Percentiles rank a stretch among this genome's conserved stretches.
These are phyloP conservation scores for Idaea biselata DNA, from an alignment of 2,888 invertebrate species.

Conservation along the genomic window DNA sequence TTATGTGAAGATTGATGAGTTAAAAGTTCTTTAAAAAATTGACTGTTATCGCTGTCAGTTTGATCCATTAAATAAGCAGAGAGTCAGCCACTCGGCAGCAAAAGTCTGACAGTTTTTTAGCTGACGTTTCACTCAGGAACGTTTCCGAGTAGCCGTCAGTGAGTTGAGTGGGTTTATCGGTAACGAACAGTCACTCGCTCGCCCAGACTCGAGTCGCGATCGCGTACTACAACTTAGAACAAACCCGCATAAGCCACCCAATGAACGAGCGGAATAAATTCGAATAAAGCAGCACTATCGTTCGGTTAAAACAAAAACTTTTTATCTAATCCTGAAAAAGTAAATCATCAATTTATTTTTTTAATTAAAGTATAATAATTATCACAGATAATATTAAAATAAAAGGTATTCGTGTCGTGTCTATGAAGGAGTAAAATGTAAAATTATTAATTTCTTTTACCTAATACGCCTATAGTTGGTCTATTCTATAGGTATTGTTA, in stretches of 20 bases:
- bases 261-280: constrained; percentile 33
- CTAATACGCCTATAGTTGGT: constrained; percentile 26
- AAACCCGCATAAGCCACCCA: constrained; percentile 27
- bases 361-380: constrained; percentile 70
- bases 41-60: too few species aligned
- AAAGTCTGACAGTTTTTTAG: too few species aligned
- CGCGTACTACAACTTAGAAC: constrained; percentile 12
- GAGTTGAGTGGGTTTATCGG: constrained; percentile 5
- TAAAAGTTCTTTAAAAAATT: too few species aligned
- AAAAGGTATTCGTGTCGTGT: constrained; percentile 55
- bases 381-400: constrained; percentile 77
- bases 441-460: constrained; percentile 38
- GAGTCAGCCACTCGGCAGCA: too few species aligned
- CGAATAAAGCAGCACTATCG: constrained; percentile 32
- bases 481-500: constrained; percentile 3
- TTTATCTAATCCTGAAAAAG: constrained; percentile 34
- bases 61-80: too few species aligned
- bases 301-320: constrained; percentile 24
- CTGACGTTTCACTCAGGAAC: too few species aligned
- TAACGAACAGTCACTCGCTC: constrained; percentile 13
- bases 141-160: too few species aligned
- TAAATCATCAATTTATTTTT: constrained; percentile 37
- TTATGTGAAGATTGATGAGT: too few species aligned
- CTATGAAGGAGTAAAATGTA: constrained; percentile 43
- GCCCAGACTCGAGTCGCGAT: constrained; percentile 13